Evolutionary conservation across 2,113 vertebrate genomes (phyloP), one percentile per base, ranked within the genome.

Genomic region (Tenebrosternarchus preto): DNA sequence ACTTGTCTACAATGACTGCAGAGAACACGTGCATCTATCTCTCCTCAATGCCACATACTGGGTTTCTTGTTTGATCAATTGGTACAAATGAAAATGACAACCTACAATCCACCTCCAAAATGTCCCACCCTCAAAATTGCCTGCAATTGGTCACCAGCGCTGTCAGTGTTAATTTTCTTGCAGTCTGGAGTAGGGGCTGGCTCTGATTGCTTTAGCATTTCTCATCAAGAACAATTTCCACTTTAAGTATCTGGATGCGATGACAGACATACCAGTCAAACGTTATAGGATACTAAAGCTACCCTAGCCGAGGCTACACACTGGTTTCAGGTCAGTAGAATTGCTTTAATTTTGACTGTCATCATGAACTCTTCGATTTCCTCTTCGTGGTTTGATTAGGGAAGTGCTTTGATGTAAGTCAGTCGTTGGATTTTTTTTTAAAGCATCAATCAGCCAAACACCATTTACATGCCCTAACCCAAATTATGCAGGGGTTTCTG

Each of bases 191-290:
- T 33, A 31, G 71, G 74, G 82, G 79, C 78, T 81, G 76, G 84
- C 82, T 76, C 80, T 81, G 89, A 92, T 90, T 89, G 88, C 88
- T 88, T 69, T 59, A 86, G 89, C 78, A 82, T 85, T 86, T 85
- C 88, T 83, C 83, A 91, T 91, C 89, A 90, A 90, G 89, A 88
- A 90, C 87, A 90, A 92, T 92, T 92, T 92, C 86, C 88, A 86
- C 87, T 80, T 86, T 83, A 82, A 85, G 85, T 75, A 84, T 85
- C 78, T 80, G 81, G n/a, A 88, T 91, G 90, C 89, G 87, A 90
- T 87, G 89, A 83, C 82, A 73, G 71, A 80, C 82, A 60, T 88
- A 84, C 80, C 77, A 83, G 79, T 55, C 71, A 73, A 50, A 73
- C 82, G 66, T 82, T 85, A 85, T 88, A 88, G 90, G 70, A 90